Conservation (phyloP, 2,113 vertebrate genomes). For the Lipophrys pholis region DNA sequence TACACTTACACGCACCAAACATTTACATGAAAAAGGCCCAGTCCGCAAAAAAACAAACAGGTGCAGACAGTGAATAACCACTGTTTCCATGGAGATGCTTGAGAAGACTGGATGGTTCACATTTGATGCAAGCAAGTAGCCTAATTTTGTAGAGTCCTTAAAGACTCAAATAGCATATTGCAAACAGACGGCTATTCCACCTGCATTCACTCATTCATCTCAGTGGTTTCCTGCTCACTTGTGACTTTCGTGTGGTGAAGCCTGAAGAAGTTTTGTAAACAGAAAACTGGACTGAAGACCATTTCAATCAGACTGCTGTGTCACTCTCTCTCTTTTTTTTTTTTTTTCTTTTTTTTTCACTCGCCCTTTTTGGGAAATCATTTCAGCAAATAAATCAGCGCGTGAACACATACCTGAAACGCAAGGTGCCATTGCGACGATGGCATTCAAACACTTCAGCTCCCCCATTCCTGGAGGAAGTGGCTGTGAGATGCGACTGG, state of each 20-base stretch:
- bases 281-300: slow-evolving; percentile 29
- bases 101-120: slow-evolving; percentile 43
- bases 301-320: slow-evolving; percentile 9
- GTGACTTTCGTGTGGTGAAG: neutral
- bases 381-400: slow-evolving; percentile 16
- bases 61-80: slow-evolving; percentile 23
- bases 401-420: neutral
- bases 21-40: slow-evolving; percentile 42
- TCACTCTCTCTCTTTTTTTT: slow-evolving; percentile 3
- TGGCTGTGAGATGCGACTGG: slow-evolving; percentile 43
- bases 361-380: neutral
- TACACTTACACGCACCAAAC: slow-evolving; percentile 14
- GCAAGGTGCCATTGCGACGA: neutral
- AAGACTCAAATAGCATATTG: slow-evolving; percentile 3
- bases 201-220: slow-evolving; percentile 11
- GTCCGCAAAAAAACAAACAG: slow-evolving; percentile 53
- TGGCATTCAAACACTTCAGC: slow-evolving; percentile 5
- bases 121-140: slow-evolving; percentile 37
- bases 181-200: neutral
- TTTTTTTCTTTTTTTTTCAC: neutral
- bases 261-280: neutral
- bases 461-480: neutral
- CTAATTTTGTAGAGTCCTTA: slow-evolving; percentile 31
- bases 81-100: slow-evolving; percentile 78
- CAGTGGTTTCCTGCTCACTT: slow-evolving; percentile 12